Conservation (phyloP, 1,140 invertebrate genomes). For the Coenobita brevimanus region DNA sequence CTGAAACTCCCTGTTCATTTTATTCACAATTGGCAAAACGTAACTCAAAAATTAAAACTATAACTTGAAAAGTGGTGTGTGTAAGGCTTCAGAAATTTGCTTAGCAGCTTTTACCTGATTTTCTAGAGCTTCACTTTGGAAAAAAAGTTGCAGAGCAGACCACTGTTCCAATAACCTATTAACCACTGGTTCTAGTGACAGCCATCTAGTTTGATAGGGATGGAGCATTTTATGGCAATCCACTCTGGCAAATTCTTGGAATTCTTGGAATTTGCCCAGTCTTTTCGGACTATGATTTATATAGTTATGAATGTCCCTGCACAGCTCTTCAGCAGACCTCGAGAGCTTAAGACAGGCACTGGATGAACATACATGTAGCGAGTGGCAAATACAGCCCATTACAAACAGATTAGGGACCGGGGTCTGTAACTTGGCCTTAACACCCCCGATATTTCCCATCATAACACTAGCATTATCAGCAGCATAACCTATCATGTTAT, state of each 20-base stretch:
- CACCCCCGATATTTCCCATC: conserved; percentile 21
- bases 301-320: conserved; percentile 17
- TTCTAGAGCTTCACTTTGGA: conserved; percentile 13
- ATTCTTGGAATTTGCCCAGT: conserved; percentile 22
- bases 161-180: conserved; percentile 27
- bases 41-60: conserved; percentile 7
- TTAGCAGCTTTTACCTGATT: neutral
- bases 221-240: neutral
- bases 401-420: conserved; percentile 18
- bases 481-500: conserved; percentile 25
- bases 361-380: conserved; percentile 27
- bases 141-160: neutral
- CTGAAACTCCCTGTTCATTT: conserved; percentile 40
- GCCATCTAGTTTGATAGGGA: conserved; percentile 1
- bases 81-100: neutral
- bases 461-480: conserved; percentile 17
- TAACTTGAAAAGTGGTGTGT: conserved; percentile 6
- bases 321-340: neutral
- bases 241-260: conserved; percentile 8
- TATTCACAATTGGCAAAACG: conserved; percentile 26
- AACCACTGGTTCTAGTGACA: conserved; percentile 22
- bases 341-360: conserved; percentile 3
- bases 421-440: conserved; percentile 21
- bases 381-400: conserved; percentile 26
- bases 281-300: conserved; percentile 35